phyloP scores from a whole-genome alignment of 2,888 invertebrate genomes.

The Tetropium fuscum region DNA sequence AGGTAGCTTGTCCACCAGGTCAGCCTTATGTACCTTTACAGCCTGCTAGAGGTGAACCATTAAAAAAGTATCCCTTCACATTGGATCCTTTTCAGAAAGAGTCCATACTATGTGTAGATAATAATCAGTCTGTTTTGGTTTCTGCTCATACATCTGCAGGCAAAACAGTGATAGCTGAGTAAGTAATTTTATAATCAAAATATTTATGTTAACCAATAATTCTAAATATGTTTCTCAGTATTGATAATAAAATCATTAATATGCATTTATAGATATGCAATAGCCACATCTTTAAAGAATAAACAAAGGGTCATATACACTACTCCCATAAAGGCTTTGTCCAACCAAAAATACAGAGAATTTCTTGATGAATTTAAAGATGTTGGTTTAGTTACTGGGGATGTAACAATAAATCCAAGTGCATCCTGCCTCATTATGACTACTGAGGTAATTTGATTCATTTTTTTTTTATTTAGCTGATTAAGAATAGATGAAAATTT shows the following conservation, averaged over 20 bases:
- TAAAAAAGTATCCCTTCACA: slow-evolving; percentile 93
- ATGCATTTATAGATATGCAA: slow-evolving; percentile 80
- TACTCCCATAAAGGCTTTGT: slow-evolving; percentile 98
- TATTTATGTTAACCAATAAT: not conserved
- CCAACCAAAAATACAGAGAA: slow-evolving; percentile 99
- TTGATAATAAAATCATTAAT: not conserved
- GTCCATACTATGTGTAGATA: slow-evolving; percentile 96
- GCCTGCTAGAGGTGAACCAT: slow-evolving; percentile 76
- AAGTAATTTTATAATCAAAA: slow-evolving; percentile 65
- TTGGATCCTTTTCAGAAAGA: slow-evolving; percentile 99
- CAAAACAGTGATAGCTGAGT: slow-evolving; percentile 99
- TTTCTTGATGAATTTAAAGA: slow-evolving; percentile 97
- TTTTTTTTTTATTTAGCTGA: too few species aligned
- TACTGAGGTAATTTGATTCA: slow-evolving; percentile 89
- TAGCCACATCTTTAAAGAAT: slow-evolving; percentile 92
- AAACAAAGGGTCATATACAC: slow-evolving; percentile 99
- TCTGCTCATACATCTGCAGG: slow-evolving; percentile 99
- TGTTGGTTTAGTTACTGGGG: slow-evolving; percentile 98
- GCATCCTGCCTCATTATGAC: slow-evolving; percentile 99
- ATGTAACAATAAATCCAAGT: slow-evolving; percentile 98
- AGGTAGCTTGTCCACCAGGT: slow-evolving; percentile 94
- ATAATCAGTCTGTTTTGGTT: slow-evolving; percentile 97
- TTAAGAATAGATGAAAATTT: too few species aligned
- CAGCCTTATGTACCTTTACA: slow-evolving; percentile 78
- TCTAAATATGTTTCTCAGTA: not conserved